phyloP scores from a whole-genome alignment of 2,888 invertebrate species.

The Leptopilina drosophilae region DNA sequence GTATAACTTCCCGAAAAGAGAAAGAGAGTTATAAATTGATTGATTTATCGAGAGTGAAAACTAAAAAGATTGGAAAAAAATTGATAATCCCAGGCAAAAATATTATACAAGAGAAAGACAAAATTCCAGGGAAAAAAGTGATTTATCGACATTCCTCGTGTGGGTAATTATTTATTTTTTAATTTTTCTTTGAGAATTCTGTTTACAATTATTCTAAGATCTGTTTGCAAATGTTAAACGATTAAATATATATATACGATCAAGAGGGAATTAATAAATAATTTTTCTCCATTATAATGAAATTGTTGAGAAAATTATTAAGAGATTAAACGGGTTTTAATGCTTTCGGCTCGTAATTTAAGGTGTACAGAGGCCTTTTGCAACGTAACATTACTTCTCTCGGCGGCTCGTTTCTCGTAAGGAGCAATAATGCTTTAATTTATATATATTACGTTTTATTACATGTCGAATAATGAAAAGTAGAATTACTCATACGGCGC shows the following conservation, averaged over 20 bases:
- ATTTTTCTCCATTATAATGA: background rate
- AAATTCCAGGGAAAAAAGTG: too few species aligned
- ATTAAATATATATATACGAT: background rate
- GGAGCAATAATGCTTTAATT: background rate
- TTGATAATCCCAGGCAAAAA: too few species aligned
- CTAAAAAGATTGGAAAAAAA: too few species aligned
- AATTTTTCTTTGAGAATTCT: too few species aligned
- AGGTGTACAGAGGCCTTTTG: background rate
- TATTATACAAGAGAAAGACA: too few species aligned
- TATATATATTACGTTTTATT: slow-evolving; percentile 8
- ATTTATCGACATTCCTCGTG: too few species aligned
- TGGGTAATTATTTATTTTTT: too few species aligned
- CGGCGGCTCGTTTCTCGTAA: background rate
- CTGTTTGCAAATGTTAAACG: too few species aligned
- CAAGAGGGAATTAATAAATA: background rate
- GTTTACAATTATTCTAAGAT: too few species aligned
- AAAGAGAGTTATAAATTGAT: too few species aligned
- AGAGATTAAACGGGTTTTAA: background rate
- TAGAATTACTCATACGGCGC: slow-evolving; percentile 3
- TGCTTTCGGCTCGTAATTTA: background rate
- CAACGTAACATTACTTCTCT: slow-evolving; percentile 9
- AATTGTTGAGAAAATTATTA: background rate
- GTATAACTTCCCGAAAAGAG: background rate
- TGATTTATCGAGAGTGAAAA: slow-evolving; percentile 3
- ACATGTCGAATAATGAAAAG: background rate